A percentile compares a stretch with the other conserved stretches of the same genome.
Conservation (phyloP, 1,140 invertebrate genomes). For the Megalopta genalis region DNA sequence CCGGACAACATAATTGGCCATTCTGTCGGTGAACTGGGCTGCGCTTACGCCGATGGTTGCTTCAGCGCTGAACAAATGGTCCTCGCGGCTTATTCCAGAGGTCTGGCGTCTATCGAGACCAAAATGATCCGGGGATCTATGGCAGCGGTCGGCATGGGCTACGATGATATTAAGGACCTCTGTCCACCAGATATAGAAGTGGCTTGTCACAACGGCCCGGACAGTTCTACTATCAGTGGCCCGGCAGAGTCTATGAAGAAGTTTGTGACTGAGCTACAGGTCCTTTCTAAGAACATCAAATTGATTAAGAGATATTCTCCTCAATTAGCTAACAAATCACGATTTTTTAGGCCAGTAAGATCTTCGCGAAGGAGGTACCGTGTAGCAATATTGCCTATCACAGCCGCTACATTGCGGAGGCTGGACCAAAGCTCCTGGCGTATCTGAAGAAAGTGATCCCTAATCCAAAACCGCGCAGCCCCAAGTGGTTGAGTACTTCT, state of each 20-base stretch:
- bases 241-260: constrained; percentile 80
- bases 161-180: constrained; percentile 79
- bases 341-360: constrained; percentile 82
- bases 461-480: constrained; percentile 85
- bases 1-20: constrained; percentile 90
- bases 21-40: constrained; percentile 89
- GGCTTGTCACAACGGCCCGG: constrained; percentile 86
- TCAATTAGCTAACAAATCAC: not conserved
- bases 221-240: constrained; percentile 87
- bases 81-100: constrained; percentile 90
- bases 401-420: constrained; percentile 84
- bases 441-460: constrained; percentile 87
- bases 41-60: constrained; percentile 91
- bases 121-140: constrained; percentile 89
- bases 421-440: constrained; percentile 86
- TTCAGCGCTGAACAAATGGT: constrained; percentile 91
- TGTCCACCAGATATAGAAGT: constrained; percentile 83
- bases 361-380: constrained; percentile 88
- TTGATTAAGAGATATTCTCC: too few relatives aligned
- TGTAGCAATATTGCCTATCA: constrained; percentile 88
- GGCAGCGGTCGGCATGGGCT: constrained; percentile 89
- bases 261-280: constrained; percentile 79
- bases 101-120: constrained; percentile 90
- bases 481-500: constrained; percentile 93
- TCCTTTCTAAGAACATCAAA: not conserved